Conservation (phyloP, 2,797 vertebrate species). For the Antrozous pallidus region DNA sequence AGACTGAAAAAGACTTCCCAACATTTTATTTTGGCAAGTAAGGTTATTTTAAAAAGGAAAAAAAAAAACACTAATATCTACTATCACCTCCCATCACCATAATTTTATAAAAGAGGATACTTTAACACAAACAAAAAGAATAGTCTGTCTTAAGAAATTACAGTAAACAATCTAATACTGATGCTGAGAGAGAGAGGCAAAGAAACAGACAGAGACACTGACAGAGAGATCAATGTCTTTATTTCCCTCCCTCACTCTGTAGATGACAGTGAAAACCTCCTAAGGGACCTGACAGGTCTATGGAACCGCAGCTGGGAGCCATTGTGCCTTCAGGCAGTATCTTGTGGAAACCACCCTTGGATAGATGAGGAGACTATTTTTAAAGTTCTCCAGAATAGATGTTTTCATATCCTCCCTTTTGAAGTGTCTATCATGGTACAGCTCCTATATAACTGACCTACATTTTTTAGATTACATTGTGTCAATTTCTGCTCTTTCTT, state of each 20-base stretch:
- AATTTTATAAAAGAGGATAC: not conserved
- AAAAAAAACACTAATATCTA: not conserved
- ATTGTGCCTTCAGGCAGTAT: slow-evolving; percentile 13
- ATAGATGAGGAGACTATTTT: slow-evolving; percentile 42
- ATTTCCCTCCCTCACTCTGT: not conserved
- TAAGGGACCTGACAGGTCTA: not conserved
- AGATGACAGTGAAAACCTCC: slow-evolving; percentile 7
- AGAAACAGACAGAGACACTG: not conserved
- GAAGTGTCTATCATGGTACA: slow-evolving; percentile 5
- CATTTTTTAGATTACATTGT: slow-evolving; percentile 11
- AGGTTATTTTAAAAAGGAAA: slow-evolving; percentile 12
- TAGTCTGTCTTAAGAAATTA: slow-evolving; percentile 14
- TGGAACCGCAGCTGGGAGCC: not conserved
- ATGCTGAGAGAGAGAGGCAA: not conserved
- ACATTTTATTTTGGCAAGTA: slow-evolving; percentile 10
- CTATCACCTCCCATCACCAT: not conserved
- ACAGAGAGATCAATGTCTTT: not conserved
- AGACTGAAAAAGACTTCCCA: slow-evolving; percentile 22
- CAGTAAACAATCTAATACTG: not conserved
- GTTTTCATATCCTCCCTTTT: slow-evolving; percentile 46
- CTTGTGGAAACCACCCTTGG: not conserved
- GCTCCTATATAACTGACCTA: not conserved
- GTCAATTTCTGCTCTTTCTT: slow-evolving; percentile 4
- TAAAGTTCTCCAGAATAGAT: slow-evolving; percentile 36
- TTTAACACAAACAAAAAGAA: not conserved